phyloP scores from a whole-genome alignment of 2,797 vertebrate species.

The Sebastes taczanowskii region DNA sequence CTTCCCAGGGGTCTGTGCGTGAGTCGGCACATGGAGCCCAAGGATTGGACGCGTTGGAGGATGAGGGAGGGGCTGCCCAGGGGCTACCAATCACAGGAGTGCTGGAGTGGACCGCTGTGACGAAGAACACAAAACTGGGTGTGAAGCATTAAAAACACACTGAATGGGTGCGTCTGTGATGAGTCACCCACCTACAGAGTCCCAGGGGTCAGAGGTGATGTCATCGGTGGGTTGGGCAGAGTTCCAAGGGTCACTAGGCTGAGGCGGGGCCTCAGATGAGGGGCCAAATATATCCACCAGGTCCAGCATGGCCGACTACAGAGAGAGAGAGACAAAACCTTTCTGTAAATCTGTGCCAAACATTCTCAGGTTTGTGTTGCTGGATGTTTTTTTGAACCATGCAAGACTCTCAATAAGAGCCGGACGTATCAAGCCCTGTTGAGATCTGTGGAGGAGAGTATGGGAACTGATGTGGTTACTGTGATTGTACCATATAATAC shows the following conservation, averaged over 20 bases:
- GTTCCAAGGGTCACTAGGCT: constrained; percentile 87
- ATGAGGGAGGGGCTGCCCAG: constrained; percentile 68
- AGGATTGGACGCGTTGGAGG: constrained; percentile 64
- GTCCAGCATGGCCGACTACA: constrained; percentile 90
- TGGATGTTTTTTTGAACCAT: neutral
- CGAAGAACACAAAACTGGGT: neutral
- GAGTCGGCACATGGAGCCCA: constrained; percentile 70
- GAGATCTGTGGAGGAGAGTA: neutral
- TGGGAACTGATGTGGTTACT: neutral
- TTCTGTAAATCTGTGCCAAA: neutral
- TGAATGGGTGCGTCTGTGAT: neutral
- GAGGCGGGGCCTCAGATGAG: constrained; percentile 74
- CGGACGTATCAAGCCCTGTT: neutral
- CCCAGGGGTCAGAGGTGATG: constrained; percentile 78
- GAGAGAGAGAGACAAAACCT: constrained; percentile 18
- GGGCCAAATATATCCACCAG: constrained; percentile 90
- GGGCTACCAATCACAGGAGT: constrained; percentile 73
- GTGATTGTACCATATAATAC: neutral
- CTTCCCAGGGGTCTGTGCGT: constrained; percentile 73
- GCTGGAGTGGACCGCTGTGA: constrained; percentile 66
- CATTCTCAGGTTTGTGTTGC: neutral
- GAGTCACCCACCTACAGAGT: constrained; percentile 76
- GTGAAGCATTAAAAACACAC: neutral
- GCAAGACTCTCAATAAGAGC: neutral
- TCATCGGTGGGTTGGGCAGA: constrained; percentile 53